Evolutionary conservation across 2,888 invertebrate species (phyloP).

Genomic region (Microplitis manilae): DNA sequence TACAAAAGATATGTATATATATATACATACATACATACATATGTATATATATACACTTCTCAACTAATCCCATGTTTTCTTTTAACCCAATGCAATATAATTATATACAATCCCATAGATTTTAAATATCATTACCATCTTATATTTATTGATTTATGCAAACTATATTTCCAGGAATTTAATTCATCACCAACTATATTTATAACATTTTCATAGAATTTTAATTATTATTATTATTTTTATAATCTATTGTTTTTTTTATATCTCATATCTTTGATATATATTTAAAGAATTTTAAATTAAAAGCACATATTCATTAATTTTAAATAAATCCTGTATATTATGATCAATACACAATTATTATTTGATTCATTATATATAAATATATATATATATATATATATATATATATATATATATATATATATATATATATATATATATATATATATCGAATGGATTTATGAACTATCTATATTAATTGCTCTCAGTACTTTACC

Average conservation of each 20-base stretch:
- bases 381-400: background rate
- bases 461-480: slow-evolving; percentile 11
- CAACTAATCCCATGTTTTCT: background rate
- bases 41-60: background rate
- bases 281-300: no score
- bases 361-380: background rate
- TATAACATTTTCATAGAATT: no score
- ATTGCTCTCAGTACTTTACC: slow-evolving; percentile 6
- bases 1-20: background rate
- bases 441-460: background rate
- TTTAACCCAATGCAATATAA: background rate
- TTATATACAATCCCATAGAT: slow-evolving; percentile 4
- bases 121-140: background rate
- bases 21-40: slow-evolving; percentile 18
- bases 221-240: no score
- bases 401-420: background rate
- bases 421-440: background rate
- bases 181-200: no score
- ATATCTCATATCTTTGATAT: no score
- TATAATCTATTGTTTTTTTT: no score
- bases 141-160: no score
- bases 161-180: no score
- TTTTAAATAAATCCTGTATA: background rate
- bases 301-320: no score
- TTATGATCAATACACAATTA: slow-evolving; percentile 4